Conservation (phyloP, 1,140 invertebrate species). For the Zophobas atratus region DNA sequence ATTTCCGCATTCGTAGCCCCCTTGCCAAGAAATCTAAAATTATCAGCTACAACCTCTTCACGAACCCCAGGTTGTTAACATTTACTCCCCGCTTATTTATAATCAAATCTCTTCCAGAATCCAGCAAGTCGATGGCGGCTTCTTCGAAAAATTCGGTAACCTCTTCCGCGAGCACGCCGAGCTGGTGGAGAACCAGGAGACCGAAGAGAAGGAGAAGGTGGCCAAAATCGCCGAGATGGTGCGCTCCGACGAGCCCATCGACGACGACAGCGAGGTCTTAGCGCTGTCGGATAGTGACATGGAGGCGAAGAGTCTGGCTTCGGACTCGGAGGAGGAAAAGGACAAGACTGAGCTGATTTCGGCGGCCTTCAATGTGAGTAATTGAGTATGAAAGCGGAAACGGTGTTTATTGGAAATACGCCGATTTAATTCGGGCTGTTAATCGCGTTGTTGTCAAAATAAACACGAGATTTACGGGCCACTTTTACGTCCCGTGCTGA, state of each 20-base stretch:
- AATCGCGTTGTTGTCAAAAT: too few species aligned
- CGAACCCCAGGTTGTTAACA: too few species aligned
- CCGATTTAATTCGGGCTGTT: too few species aligned
- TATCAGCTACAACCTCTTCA: too few species aligned
- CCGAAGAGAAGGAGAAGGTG: slow-evolving; percentile 66
- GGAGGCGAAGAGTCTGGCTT: slow-evolving; percentile 67
- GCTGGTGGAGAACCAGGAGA: slow-evolving; percentile 58
- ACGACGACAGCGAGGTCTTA: slow-evolving; percentile 68
- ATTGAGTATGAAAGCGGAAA: not conserved
- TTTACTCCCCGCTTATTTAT: not conserved
- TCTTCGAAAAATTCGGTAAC: slow-evolving; percentile 85
- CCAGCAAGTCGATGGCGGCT: slow-evolving; percentile 83
- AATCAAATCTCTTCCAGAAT: slow-evolving; percentile 70
- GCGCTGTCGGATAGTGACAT: slow-evolving; percentile 64
- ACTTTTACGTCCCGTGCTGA: too few species aligned
- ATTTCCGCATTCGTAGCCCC: too few species aligned
- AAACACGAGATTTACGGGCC: too few species aligned
- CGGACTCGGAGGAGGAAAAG: slow-evolving; percentile 71
- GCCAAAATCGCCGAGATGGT: slow-evolving; percentile 62
- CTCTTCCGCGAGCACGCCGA: slow-evolving; percentile 76
- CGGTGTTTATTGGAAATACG: too few species aligned
- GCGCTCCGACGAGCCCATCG: slow-evolving; percentile 52
- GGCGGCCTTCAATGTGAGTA: slow-evolving; percentile 82
- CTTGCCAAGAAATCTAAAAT: too few species aligned
- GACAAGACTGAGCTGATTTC: slow-evolving; percentile 75